Evolutionary conservation across 1,140 invertebrate genomes (phyloP).

Genomic region (Brachionus plicatilis): DNA sequence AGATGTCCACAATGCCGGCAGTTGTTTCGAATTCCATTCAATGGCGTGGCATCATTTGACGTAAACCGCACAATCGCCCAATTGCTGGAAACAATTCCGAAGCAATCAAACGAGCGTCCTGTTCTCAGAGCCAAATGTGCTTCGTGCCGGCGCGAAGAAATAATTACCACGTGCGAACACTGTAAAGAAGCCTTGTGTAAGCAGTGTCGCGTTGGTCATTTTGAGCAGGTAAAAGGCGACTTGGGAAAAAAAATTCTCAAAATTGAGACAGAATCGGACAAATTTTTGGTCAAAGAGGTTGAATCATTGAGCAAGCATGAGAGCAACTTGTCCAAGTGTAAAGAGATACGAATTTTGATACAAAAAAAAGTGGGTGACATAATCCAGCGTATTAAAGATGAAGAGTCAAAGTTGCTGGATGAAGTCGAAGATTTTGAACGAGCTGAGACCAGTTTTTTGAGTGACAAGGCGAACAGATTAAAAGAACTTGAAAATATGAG

Average conservation of each 20-base stretch:
- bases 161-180: conserved; percentile 10
- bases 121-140: conserved; percentile 37
- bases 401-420: conserved; percentile 30
- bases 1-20: conserved; percentile 39
- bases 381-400: conserved; percentile 18
- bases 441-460: background rate
- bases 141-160: conserved; percentile 10
- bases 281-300: conserved; percentile 30
- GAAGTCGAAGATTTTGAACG: conserved; percentile 26
- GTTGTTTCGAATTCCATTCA: conserved; percentile 33
- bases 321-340: background rate
- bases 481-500: conserved; percentile 28
- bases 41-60: conserved; percentile 30
- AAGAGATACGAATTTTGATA: conserved; percentile 20
- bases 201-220: conserved; percentile 27
- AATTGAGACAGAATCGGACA: conserved; percentile 27
- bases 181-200: conserved; percentile 38
- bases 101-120: background rate
- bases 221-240: background rate
- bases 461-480: background rate
- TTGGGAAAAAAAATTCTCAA: background rate
- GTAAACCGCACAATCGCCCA: conserved; percentile 40
- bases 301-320: conserved; percentile 33
- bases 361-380: conserved; percentile 16
- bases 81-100: conserved; percentile 19